Base-by-base conservation (phyloP, 2,888 invertebrate species). In the Syritta pipiens region DNA sequence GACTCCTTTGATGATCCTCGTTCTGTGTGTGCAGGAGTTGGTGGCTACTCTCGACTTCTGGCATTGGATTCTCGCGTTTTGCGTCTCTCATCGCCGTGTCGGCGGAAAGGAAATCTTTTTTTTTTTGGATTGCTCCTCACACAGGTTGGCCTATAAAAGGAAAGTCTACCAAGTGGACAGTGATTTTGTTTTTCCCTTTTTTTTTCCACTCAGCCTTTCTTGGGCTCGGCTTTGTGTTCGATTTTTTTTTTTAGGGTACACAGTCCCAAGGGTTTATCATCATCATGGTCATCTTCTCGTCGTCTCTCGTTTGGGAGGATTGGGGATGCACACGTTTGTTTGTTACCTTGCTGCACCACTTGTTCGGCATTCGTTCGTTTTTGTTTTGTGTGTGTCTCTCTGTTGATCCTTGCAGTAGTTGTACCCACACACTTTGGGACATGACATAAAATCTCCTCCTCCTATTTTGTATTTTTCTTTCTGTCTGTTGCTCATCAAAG, bases 401-500 rank as follows among this genome's bases (percentile, higher is more conserved):
- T 48, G 19, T 10, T 35, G 42, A n/a, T 65, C 51, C 35, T 42
- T 55, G 62, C 63, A 71, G 76, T 53, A 62, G 60, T 74, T 79
- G 79, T 79, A 79, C 79, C 79, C 79, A 74, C 79, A 79, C 79
- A 79, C 79, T 79, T 79, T 51, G 79, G 74, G 62, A 79, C 79
- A 74, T 74, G 77, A 77, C 77, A 72, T 77, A 72, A 77, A 77
- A 63, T 51, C 74, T n/a, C 57, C 48, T 72, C 59, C 65, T 46
- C 60, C 72, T 67, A 48, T 67, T 14, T 35, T 49, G n/a, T 22
- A 32, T 4, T 37, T 59, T 76, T 63, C 49, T 63, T 19, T 24
- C 35, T 12, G 9, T n/a, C 17, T 7, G 19, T 17, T n/a, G n/a
- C 37, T 37, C 37, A 17, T 37, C 37, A 14, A 7, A 14, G 3